phyloP scores from a whole-genome alignment of 2,797 vertebrate genomes.

The Otus scops region DNA sequence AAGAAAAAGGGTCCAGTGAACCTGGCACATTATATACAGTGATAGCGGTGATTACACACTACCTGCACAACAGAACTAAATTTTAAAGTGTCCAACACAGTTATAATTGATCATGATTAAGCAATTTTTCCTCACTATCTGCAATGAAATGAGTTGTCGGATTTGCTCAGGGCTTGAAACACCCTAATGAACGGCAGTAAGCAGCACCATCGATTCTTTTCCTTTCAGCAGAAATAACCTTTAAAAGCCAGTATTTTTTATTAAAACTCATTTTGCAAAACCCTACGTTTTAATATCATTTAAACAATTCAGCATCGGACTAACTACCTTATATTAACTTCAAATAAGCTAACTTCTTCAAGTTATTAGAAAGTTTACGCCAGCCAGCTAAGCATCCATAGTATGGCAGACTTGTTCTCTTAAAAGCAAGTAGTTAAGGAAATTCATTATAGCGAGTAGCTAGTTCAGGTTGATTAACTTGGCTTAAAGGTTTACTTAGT shows the following conservation, averaged over 20 bases:
- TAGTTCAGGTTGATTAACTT: no score
- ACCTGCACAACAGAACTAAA: background rate
- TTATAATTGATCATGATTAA: background rate
- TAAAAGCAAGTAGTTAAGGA: rapidly evolving
- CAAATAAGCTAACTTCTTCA: background rate
- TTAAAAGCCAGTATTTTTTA: rapidly evolving
- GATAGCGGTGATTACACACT: background rate
- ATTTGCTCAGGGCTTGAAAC: background rate
- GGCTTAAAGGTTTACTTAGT: background rate
- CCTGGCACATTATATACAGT: no score
- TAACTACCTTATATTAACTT: background rate
- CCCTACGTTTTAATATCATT: background rate
- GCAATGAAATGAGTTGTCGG: background rate
- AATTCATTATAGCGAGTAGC: rapidly evolving
- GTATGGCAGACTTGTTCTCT: rapidly evolving
- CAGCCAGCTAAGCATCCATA: rapidly evolving
- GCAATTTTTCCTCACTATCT: background rate
- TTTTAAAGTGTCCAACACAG: background rate
- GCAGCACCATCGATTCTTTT: background rate
- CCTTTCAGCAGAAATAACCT: background rate
- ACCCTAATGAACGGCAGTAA: rapidly evolving
- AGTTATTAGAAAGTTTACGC: background rate
- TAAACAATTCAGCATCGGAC: rapidly evolving
- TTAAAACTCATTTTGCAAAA: background rate
- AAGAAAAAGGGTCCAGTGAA: rapidly evolving